A percentile compares a stretch with the other conserved stretches of the same genome.
phyloP scores from a whole-genome alignment of 2,888 invertebrate species.

The Stenoptilia bipunctidactyla region DNA sequence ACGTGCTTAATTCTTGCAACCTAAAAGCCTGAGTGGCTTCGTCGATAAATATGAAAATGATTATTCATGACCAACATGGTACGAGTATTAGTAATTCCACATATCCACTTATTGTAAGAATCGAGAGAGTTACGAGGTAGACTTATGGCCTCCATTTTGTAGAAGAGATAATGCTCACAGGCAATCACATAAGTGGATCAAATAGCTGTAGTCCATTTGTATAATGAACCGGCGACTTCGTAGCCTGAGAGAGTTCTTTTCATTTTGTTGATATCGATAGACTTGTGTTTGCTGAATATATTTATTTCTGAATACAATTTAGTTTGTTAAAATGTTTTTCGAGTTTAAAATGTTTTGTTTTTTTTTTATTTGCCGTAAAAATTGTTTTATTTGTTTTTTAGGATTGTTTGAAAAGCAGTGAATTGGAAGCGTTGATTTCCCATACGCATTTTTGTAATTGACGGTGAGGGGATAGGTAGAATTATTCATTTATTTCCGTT shows the following conservation, averaged over 20 bases:
- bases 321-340: too few relatives aligned
- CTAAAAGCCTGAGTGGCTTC: neutral
- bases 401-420: too few relatives aligned
- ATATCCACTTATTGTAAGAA: conserved; percentile 37
- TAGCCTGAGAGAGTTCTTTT: conserved; percentile 41
- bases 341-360: too few relatives aligned
- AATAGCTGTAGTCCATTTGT: conserved; percentile 70
- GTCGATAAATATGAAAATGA: conserved; percentile 3
- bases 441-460: too few relatives aligned
- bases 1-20: too few relatives aligned
- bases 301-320: too few relatives aligned
- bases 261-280: conserved; percentile 26
- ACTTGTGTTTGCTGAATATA: neutral
- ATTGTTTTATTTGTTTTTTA: too few relatives aligned
- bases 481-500: too few relatives aligned
- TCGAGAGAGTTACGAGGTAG: conserved; percentile 62
- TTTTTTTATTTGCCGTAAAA: too few relatives aligned
- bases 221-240: conserved; percentile 65
- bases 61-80: conserved; percentile 2
- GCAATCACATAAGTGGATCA: conserved; percentile 72
- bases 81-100: neutral
- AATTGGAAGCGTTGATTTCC: too few relatives aligned
- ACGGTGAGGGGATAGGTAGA: too few relatives aligned
- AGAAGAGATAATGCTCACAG: conserved; percentile 68
- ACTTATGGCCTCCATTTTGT: conserved; percentile 65